phyloP scores from a whole-genome alignment of 2,113 vertebrate genomes.

The Scophthalmus maximus region DNA sequence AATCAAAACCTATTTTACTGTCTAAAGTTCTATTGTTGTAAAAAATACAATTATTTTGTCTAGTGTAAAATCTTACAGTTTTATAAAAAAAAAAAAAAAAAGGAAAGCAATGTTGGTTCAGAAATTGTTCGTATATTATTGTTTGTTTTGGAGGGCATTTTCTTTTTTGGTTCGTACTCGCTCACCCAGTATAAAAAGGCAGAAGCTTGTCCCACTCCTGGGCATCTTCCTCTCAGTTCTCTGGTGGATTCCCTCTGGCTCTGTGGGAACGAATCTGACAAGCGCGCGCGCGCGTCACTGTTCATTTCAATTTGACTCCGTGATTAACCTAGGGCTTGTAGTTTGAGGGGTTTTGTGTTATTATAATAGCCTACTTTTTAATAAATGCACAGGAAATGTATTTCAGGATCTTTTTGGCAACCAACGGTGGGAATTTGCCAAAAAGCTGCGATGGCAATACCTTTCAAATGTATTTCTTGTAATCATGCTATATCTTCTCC shows the following conservation, averaged over 20 bases:
- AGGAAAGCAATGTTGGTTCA: conserved; percentile 68
- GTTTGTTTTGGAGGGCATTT: conserved; percentile 43
- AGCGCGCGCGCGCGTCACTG: background rate
- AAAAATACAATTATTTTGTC: conserved; percentile 85
- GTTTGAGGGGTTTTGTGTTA: conserved; percentile 40
- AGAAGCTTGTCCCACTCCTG: conserved; percentile 3
- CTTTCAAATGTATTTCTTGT: conserved; percentile 67
- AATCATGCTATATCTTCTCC: conserved; percentile 64
- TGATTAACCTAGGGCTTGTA: conserved; percentile 44
- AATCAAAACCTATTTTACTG: conserved; percentile 86
- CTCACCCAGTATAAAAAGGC: conserved; percentile 15
- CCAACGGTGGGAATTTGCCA: conserved; percentile 37
- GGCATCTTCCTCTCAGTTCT: conserved; percentile 7
- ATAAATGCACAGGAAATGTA: conserved; percentile 58
- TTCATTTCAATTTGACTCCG: conserved; percentile 49
- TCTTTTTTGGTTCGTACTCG: conserved; percentile 11
- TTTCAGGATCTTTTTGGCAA: conserved; percentile 49
- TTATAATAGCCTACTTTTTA: conserved; percentile 47
- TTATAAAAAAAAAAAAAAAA: conserved; percentile 78
- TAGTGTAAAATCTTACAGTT: conserved; percentile 81
- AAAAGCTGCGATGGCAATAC: conserved; percentile 45
- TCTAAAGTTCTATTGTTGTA: conserved; percentile 83
- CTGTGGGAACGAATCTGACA: conserved; percentile 40
- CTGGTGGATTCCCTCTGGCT: conserved; percentile 26
- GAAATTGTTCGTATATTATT: conserved; percentile 64